Conservation (phyloP, 2,888 invertebrate species). For the Lithophane semibrunnea region DNA sequence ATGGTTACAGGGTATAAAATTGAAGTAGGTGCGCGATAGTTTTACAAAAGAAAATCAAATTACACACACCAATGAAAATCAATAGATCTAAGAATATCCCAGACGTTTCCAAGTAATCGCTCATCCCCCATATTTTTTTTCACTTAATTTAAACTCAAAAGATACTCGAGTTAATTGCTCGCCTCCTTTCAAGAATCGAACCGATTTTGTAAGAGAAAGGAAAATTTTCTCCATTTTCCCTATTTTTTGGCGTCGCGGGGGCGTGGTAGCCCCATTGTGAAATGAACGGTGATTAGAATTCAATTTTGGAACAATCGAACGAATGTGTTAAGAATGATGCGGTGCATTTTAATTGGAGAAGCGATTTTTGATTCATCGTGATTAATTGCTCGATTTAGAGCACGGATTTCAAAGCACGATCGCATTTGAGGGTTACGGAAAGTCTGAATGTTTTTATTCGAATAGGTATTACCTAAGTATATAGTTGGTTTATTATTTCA, state of each 20-base stretch:
- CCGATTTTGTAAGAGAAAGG: slow-evolving; percentile 81
- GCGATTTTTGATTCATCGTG: slow-evolving; percentile 74
- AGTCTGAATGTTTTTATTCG: slow-evolving; percentile 13
- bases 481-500: slow-evolving; percentile 1
- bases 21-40: background rate
- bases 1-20: background rate
- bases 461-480: background rate
- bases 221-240: slow-evolving; percentile 87
- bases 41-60: slow-evolving; percentile 31
- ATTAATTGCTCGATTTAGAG: slow-evolving; percentile 56
- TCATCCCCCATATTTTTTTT: slow-evolving; percentile 79
- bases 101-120: slow-evolving; percentile 71
- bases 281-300: slow-evolving; percentile 89
- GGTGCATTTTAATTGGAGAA: slow-evolving; percentile 90
- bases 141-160: slow-evolving; percentile 90
- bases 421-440: slow-evolving; percentile 44
- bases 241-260: slow-evolving; percentile 85
- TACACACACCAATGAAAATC: slow-evolving; percentile 38
- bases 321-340: slow-evolving; percentile 85
- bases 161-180: slow-evolving; percentile 90
- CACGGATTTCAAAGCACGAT: slow-evolving; percentile 14
- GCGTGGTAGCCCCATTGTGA: slow-evolving; percentile 83
- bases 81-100: slow-evolving; percentile 52
- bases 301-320: slow-evolving; percentile 89
- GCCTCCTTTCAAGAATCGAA: slow-evolving; percentile 85